Base-by-base conservation (phyloP, 1,140 invertebrate genomes). In the Riptortus pedestris region DNA sequence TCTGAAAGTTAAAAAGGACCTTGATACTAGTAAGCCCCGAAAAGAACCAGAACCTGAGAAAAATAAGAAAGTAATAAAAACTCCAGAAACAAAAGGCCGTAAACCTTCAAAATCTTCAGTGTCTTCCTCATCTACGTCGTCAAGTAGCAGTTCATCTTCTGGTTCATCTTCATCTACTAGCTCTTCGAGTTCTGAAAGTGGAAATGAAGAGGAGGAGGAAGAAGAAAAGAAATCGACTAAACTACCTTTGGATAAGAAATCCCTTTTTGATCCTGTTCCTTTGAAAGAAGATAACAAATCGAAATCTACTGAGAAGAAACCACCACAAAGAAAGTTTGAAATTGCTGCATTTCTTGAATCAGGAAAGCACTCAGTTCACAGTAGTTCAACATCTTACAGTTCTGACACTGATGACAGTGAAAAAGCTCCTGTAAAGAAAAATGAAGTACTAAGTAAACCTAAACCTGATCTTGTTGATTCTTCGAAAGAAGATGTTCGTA, bases 331-430 rank as follows among this genome's bases (percentile, higher is more conserved):
- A 28, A 65, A 68, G 47, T 65, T 58, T 60, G 65, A 70, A 73
- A 78, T 79, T 74, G 78, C 77, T 78, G 78, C 79, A 77, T 80
- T 81, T 81, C 78, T 80, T 75, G 78, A 80, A 76, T 80, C 79
- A 77, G 79, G 78, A 67, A 67, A 71, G 67, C 69, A 71, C 64
- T 73, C 73, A n/a, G 69, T 69, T 28, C 66, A 69, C 18, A 71
- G 71, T 61, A 72, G 70, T 69, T 72, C 73, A 20, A 70, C 72
- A 9, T 70, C 71, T 11, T 67, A 65, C 62, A 68, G 68, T 60
- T 66, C 67, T 27, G 69, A 70, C 31, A 68, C 70, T 55, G 71
- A 72, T 57, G 67, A 67, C 61, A 63, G 48, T 51, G 64, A 48
- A 20, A 52, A 60, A 27, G 47, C 67, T 51, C 47, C 52, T 29